Conservation (phyloP, 2,888 invertebrate genomes). For the Ceraclea dissimilis region DNA sequence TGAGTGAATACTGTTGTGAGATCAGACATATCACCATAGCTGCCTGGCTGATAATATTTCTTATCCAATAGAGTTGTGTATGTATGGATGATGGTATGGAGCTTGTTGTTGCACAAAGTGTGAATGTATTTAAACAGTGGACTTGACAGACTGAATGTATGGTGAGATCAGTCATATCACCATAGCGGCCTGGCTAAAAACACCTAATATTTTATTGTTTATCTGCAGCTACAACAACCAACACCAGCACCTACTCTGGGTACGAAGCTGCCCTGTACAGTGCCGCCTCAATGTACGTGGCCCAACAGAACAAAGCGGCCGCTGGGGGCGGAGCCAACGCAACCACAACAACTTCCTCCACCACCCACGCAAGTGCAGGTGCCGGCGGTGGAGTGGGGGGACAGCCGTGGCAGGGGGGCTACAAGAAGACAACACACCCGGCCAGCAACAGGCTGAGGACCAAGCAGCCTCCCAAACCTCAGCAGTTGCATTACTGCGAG, state of each 20-base stretch:
- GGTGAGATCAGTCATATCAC: too few relatives aligned
- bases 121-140: too few relatives aligned
- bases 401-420: conserved; percentile 50
- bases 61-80: too few relatives aligned
- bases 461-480: conserved; percentile 81
- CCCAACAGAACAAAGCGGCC: conserved; percentile 60
- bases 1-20: too few relatives aligned
- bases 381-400: conserved; percentile 6
- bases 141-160: too few relatives aligned
- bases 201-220: too few relatives aligned
- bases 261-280: conserved; percentile 94
- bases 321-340: conserved; percentile 26
- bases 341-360: background rate
- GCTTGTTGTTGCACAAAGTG: too few relatives aligned
- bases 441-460: conserved; percentile 56
- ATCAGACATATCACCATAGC: too few relatives aligned
- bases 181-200: too few relatives aligned
- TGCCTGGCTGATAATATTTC: too few relatives aligned
- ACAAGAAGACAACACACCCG: conserved; percentile 43
- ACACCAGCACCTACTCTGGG: conserved; percentile 69
- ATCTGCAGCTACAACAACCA: conserved; percentile 51
- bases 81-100: too few relatives aligned
- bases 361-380: conserved; percentile 38
- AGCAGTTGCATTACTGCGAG: conserved; percentile 95
- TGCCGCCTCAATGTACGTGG: conserved; percentile 91